Conservation (phyloP, 2,797 vertebrate species). For the Gambelia wislizenii region DNA sequence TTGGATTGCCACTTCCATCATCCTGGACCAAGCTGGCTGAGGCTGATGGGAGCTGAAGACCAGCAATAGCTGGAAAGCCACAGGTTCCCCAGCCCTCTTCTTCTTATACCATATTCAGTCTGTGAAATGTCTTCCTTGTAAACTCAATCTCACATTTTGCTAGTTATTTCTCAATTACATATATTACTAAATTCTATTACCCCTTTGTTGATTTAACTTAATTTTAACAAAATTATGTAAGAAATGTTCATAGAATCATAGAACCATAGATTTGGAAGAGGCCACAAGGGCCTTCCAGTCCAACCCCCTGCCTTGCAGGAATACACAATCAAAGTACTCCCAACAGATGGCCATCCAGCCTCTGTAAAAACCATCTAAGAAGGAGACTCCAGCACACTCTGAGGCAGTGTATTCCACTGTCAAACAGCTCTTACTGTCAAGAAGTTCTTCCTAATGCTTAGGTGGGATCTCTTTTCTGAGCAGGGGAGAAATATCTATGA, state of each 20-base stretch:
- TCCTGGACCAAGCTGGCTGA: not conserved
- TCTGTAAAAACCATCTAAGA: too few species aligned
- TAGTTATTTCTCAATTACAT: not conserved
- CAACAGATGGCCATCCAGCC: too few species aligned
- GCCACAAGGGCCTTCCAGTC: too few species aligned
- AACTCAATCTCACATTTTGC: not conserved
- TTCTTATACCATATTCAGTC: not conserved
- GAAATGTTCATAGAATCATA: too few species aligned
- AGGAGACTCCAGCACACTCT: too few species aligned
- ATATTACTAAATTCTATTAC: not conserved
- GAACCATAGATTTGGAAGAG: too few species aligned
- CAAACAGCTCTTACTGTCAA: too few species aligned
- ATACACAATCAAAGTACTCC: too few species aligned
- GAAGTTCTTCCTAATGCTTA: too few species aligned
- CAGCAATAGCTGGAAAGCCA: not conserved
- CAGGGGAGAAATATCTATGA: not conserved
- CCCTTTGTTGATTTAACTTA: not conserved
- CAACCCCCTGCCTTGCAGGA: too few species aligned
- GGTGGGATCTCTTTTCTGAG: too few species aligned
- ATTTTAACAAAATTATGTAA: not conserved
- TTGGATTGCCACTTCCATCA: not conserved
- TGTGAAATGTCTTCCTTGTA: not conserved
- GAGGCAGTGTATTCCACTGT: too few species aligned
- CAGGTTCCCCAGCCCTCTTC: not conserved
- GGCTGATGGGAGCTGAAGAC: not conserved